phyloP scores from a whole-genome alignment of 2,113 vertebrate species.

The Tor tambroides region DNA sequence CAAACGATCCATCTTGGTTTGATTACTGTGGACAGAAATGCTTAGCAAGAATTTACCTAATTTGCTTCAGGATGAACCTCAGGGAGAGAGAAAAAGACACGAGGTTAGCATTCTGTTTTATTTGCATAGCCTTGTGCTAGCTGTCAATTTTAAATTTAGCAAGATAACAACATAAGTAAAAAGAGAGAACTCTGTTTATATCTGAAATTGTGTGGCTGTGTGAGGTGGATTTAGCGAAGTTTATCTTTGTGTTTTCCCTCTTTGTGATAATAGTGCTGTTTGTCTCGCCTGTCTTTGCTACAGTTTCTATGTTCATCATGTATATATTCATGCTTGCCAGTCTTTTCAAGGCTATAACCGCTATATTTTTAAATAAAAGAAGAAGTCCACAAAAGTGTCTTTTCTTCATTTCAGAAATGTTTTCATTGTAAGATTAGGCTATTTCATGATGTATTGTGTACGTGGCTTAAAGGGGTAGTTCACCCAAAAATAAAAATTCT shows the following conservation, averaged over 20 bases:
- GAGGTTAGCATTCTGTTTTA: slow-evolving; percentile 10
- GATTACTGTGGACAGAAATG: slow-evolving; percentile 29
- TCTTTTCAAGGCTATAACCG: slow-evolving; percentile 69
- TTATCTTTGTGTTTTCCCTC: slow-evolving; percentile 5
- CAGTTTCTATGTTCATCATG: slow-evolving; percentile 51
- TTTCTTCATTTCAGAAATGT: not conserved
- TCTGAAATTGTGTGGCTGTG: not conserved
- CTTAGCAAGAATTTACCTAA: slow-evolving; percentile 24
- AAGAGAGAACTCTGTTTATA: slow-evolving; percentile 15
- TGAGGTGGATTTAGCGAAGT: not conserved
- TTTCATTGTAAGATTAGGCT: not conserved
- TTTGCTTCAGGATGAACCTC: slow-evolving; percentile 34
- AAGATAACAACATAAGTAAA: slow-evolving; percentile 9
- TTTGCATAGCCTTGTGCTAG: slow-evolving; percentile 4
- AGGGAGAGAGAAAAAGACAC: not conserved
- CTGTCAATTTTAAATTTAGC: slow-evolving; percentile 4
- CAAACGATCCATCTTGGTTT: slow-evolving; percentile 44
- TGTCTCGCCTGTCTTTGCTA: slow-evolving; percentile 50
- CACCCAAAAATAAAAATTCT: no score
- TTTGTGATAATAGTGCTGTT: slow-evolving; percentile 40
- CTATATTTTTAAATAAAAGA: slow-evolving; percentile 83
- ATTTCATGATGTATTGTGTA: not conserved
- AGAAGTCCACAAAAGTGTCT: slow-evolving; percentile 39
- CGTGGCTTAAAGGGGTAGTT: no score
- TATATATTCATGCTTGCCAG: slow-evolving; percentile 60